Conservation (phyloP, 2,113 vertebrate species). For the Holacanthus passer region DNA sequence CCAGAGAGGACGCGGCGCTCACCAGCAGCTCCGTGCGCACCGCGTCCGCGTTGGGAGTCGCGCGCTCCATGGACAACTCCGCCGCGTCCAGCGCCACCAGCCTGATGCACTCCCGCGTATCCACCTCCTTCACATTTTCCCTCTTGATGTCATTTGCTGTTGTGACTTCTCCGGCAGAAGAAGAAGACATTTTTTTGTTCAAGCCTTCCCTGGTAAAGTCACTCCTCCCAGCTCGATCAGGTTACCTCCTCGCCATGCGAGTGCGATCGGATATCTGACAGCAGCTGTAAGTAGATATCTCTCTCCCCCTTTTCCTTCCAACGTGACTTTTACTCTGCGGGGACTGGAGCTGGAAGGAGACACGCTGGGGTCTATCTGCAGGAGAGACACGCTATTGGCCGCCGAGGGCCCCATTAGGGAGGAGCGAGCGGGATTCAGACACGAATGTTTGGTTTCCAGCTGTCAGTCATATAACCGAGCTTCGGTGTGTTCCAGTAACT, state of each 20-base stretch:
- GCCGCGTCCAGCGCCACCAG: slow-evolving; percentile 87
- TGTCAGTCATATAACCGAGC: slow-evolving; percentile 80
- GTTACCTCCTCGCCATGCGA: slow-evolving; percentile 96
- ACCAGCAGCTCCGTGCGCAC: slow-evolving; percentile 92
- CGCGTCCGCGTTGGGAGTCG: slow-evolving; percentile 84
- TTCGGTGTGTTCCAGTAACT: slow-evolving; percentile 62
- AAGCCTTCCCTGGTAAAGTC: slow-evolving; percentile 88
- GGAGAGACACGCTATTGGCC: slow-evolving; percentile 82
- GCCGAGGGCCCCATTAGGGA: slow-evolving; percentile 74
- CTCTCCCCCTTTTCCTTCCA: slow-evolving; percentile 83
- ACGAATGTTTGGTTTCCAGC: slow-evolving; percentile 75
- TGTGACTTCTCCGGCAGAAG: slow-evolving; percentile 90
- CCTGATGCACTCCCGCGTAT: slow-evolving; percentile 86
- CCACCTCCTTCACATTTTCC: slow-evolving; percentile 94
- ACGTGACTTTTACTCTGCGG: slow-evolving; percentile 86
- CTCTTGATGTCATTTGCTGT: slow-evolving; percentile 95
- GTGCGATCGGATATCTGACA: slow-evolving; percentile 93
- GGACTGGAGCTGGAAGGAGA: slow-evolving; percentile 82
- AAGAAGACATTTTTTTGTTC: slow-evolving; percentile 95
- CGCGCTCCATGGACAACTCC: slow-evolving; percentile 91
- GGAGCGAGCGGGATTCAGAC: slow-evolving; percentile 76
- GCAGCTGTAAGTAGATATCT: slow-evolving; percentile 92
- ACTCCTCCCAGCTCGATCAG: slow-evolving; percentile 94
- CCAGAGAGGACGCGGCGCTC: slow-evolving; percentile 90
- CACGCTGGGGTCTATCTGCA: slow-evolving; percentile 80